Evolutionary conservation across 1,140 invertebrate genomes (phyloP).

Genomic region (Caenorhabditis latens): DNA sequence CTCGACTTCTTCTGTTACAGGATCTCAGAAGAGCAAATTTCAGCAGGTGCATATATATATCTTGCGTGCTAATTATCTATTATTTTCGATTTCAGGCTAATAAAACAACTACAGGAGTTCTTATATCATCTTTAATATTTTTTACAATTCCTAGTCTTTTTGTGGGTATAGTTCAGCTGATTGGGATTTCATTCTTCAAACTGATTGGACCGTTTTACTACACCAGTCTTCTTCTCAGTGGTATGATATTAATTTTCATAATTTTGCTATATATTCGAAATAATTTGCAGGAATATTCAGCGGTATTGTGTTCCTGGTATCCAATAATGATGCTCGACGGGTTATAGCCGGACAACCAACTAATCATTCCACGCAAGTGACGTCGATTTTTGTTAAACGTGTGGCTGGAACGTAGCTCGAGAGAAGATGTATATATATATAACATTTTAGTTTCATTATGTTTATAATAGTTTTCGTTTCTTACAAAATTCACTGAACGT

Average conservation of each 20-base stretch:
- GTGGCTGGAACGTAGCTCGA: no score
- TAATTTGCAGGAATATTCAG: constrained; percentile 8
- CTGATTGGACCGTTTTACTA: constrained; percentile 32
- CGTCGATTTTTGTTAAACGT: no score
- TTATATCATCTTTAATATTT: constrained; percentile 5
- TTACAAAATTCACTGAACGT: no score
- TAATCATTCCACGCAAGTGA: no score
- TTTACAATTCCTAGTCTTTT: neutral
- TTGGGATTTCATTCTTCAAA: constrained; percentile 10
- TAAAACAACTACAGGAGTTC: constrained; percentile 22
- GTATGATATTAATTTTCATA: neutral
- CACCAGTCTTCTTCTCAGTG: neutral
- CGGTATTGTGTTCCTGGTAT: neutral
- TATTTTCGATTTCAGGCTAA: constrained; percentile 4
- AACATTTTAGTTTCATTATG: no score
- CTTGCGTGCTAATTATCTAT: neutral
- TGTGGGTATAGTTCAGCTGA: constrained; percentile 27
- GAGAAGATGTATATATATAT: no score
- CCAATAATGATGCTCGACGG: neutral
- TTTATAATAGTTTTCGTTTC: no score
- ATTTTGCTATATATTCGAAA: no score
- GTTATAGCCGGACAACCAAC: neutral
- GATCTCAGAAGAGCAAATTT: neutral
- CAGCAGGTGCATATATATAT: neutral
- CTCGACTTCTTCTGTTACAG: neutral